These are phyloP conservation scores for Cartodere bifasciata DNA, from an alignment of 2,888 invertebrate genomes.

Conservation along the genomic window DNA sequence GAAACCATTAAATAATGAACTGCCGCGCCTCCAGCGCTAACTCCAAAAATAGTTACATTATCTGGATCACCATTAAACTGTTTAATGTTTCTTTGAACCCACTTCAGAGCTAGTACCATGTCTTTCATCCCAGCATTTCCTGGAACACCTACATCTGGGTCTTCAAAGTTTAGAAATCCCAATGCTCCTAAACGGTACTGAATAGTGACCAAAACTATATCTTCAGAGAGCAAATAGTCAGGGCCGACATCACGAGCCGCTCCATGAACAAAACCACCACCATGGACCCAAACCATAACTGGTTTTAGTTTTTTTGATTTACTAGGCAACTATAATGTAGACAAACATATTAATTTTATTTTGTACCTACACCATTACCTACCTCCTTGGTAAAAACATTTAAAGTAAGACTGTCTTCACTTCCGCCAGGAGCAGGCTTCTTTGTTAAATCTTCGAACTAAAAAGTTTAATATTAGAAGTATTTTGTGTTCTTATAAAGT, in stretches of 20 bases:
- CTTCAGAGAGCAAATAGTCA: slow-evolving; percentile 36
- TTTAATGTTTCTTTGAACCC: slow-evolving; percentile 38
- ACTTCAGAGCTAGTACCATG: slow-evolving; percentile 38
- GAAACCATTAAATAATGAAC: slow-evolving; percentile 38
- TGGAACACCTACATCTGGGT: slow-evolving; percentile 35
- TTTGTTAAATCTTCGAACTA: background rate
- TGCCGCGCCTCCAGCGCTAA: slow-evolving; percentile 39
- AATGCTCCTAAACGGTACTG: slow-evolving; percentile 38
- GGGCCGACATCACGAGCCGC: slow-evolving; percentile 28
- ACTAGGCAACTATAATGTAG: too few species aligned
- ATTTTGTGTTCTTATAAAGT: too few species aligned
- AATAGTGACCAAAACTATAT: slow-evolving; percentile 36
- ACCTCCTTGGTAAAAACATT: slow-evolving; percentile 8
- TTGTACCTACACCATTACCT: too few species aligned
- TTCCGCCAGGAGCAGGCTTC: background rate
- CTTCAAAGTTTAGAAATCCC: slow-evolving; percentile 37
- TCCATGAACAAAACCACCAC: slow-evolving; percentile 38
- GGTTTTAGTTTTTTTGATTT: slow-evolving; percentile 13
- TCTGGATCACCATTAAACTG: slow-evolving; percentile 22
- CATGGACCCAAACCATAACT: slow-evolving; percentile 40
- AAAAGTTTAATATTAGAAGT: too few species aligned
- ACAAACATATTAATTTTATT: too few species aligned
- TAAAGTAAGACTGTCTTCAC: slow-evolving; percentile 8
- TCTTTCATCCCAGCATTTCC: slow-evolving; percentile 43
- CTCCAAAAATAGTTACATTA: slow-evolving; percentile 38